Evolutionary conservation across 2,888 invertebrate genomes (phyloP), one percentile per base, ranked within the genome.

Genomic region (Itoplectis maculator): DNA sequence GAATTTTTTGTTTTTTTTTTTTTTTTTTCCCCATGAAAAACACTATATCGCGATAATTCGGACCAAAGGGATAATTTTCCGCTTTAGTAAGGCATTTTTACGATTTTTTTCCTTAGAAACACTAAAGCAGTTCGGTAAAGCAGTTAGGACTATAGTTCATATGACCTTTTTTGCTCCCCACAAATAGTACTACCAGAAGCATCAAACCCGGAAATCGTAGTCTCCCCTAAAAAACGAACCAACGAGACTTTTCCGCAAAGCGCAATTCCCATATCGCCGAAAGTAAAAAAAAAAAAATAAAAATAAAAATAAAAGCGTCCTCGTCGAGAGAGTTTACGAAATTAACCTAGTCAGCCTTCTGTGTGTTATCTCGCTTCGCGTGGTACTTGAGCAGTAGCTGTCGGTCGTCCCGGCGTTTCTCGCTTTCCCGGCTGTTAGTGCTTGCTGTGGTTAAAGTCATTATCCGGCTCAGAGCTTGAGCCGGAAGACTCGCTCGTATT

Each of bases 311-410:
- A n/a, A n/a, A 29, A 37, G 40, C 20, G 54, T 72, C 37, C 51
- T 74, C 74, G 66, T 29, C n/a, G 56, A n/a, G 51, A 72, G 59
- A 80, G 84, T 88, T 82, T 87, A 86, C 85, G 87, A 84, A 86
- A 88, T 90, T 89, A 92, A 91, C 89, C 92, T 92, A 92, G 89
- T 92, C 92, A 92, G 92, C 92, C 92, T 92, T 92, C 90, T 90
- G 91, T 91, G 87, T 90, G 90, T 92, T 91, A 90, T 90, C 91
- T 90, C 91, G 92, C 89, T 90, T 90, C 88, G 90, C 91, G 88
- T 91, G 91, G 90, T 92, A 92, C 89, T 91, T 92, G 90, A 92
- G 91, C 91, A 92, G 90, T 87, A 92, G 90, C 90, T 92, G 91
- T 89, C 89, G 90, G 88, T 92, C 91, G 47, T 88, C 88, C 86